Percentiles rank a stretch among this genome's conserved stretches.
phyloP scores from a whole-genome alignment of 2,113 vertebrate genomes.

The Paradisaea rubra region DNA sequence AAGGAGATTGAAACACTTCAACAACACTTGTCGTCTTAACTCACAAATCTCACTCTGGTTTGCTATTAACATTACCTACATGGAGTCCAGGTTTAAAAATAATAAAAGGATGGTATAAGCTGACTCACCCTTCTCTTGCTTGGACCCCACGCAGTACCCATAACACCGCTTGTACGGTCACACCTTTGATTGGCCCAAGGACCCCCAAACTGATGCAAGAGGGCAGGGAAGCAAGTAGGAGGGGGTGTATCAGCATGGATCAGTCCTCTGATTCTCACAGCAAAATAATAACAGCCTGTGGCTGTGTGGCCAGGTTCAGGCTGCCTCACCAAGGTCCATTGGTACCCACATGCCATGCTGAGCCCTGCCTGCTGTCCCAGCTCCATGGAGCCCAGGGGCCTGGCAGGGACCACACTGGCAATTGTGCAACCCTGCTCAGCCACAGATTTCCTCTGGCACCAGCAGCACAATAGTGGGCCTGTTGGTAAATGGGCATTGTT shows the following conservation, averaged over 20 bases:
- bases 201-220: rapidly evolving
- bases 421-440: not conserved
- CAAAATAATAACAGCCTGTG: not conserved
- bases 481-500: conserved; percentile 2
- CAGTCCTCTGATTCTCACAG: not conserved
- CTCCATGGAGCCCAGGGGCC: not conserved
- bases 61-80: not conserved
- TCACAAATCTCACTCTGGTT: not conserved
- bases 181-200: not conserved
- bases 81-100: not conserved
- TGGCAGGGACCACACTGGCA: not conserved
- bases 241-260: not conserved
- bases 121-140: not conserved
- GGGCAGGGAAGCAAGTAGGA: not conserved
- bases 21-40: not conserved
- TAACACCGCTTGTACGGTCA: rapidly evolving
- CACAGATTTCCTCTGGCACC: conserved; percentile 2
- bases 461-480: not conserved
- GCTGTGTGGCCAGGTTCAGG: rapidly evolving
- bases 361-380: not conserved
- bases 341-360: rapidly evolving
- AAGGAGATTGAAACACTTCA: not conserved
- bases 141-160: rapidly evolving
- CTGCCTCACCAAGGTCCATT: rapidly evolving
- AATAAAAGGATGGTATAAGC: not conserved